Base-by-base conservation (phyloP, 2,113 vertebrate genomes). In the Polyodon spathula region DNA sequence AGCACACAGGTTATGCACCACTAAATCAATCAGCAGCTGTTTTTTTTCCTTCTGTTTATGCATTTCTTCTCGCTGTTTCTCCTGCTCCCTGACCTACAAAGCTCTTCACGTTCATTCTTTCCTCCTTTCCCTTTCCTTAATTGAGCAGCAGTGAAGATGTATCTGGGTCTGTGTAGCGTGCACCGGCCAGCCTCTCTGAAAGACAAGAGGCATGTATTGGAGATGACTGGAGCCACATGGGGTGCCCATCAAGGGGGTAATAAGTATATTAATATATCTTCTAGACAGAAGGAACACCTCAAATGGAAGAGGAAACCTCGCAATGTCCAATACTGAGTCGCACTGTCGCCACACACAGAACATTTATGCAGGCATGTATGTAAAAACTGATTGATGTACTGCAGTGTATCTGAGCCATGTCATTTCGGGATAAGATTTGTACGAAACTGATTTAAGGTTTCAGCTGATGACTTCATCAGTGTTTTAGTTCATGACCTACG, bases 1-100 rank as follows among this genome's bases (percentile, higher is more conserved):
- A 63, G 63, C 65, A 59, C 37, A 37, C 37, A 50, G 42, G 52
- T 42, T 48, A 41, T 61, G n/a, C 43, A 39, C 56, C 56, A 10
- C 16, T 59, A 56, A 67, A 63, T 59, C 38, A 59, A 39, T 59
- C 56, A 40, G n/a, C 9, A 38, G n/a, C n/a, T n/a, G n/a, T n/a
- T n/a, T n/a, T n/a, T n/a, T n/a, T n/a, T n/a, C n/a, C n/a, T n/a
- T n/a, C n/a, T n/a, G n/a, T n/a, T n/a, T n/a, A n/a, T n/a, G n/a
- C n/a, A n/a, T n/a, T n/a, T n/a, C n/a, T n/a, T n/a, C n/a, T n/a
- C 11, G 58, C 50, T 51, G 52, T 2, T 40, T 11, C 56, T 55
- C 12, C 55, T 38, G 4, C 38, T 41, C 27, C 6, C 17, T n/a
- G 38, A 57, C 12, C 3, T 14, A 12, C n/a, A 2, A 10, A 7